Base-by-base conservation (phyloP, 2,888 invertebrate species). In the Horisme vitalbata region DNA sequence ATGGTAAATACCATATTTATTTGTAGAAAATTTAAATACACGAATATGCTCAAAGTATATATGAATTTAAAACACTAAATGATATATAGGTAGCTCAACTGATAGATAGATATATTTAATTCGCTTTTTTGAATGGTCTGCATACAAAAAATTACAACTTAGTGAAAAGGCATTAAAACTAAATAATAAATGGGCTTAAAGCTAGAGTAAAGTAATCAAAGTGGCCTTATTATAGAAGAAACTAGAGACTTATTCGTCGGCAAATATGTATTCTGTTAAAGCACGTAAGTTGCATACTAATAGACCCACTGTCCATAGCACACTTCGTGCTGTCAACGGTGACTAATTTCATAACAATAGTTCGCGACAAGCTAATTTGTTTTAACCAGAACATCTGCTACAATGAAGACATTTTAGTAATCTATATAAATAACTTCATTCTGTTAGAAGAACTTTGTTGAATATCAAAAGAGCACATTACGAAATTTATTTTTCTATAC, bases 291-390 rank as follows among this genome's bases (percentile, higher is more conserved):
- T 24, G 52, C 34, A 55, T 55, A 38, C 46, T 47, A 52, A 55
- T 55, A 37, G 34, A 37, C 28, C 10, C 15, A 36, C 30, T n/a
- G 38, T 39, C 41, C 41, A 14, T 7, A 32, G 18, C n/a, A n/a
- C n/a, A n/a, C n/a, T n/a, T n/a, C n/a, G n/a, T n/a, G n/a, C n/a
- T 48, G 46, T 20, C 28, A 32, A 44, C 37, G 41, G 23, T 57
- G 57, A 57, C 52, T 51, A 55, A 57, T 52, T 36, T 48, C 27
- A 41, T 45, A 38, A 52, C 50, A 55, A 44, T 50, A 45, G 35
- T 30, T 18, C 39, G 14, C 23, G 45, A 23, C 15, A 43, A 13
- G 37, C 41, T 37, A 45, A 50, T 52, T 43, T 35, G 14, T 49
- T 39, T 48, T 13, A n/a, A 13, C 31, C 31, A 32, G 15, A 45